These are phyloP conservation scores for Erebia aethiops DNA, from an alignment of 2,888 invertebrate species.

Conservation along the genomic window DNA sequence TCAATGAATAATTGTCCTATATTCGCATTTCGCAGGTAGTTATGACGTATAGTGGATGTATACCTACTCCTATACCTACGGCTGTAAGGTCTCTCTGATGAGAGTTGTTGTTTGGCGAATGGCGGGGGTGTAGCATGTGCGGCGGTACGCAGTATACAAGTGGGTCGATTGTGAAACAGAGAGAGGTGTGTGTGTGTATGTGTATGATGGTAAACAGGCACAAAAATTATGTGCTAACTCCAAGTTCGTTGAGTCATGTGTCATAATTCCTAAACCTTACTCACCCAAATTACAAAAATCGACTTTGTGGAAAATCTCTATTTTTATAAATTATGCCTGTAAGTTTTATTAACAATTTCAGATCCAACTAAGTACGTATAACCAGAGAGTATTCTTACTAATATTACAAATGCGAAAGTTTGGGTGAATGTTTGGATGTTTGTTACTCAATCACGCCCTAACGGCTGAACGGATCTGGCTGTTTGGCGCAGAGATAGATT, in stretches of 20 bases:
- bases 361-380: too few species aligned
- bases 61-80: slow-evolving; percentile 10
- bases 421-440: background rate
- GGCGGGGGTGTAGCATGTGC: slow-evolving; percentile 31
- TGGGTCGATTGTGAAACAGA: slow-evolving; percentile 63
- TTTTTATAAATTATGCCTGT: too few species aligned
- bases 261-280: background rate
- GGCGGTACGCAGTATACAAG: slow-evolving; percentile 47
- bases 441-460: background rate
- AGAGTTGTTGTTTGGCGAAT: slow-evolving; percentile 39
- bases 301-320: too few species aligned
- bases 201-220: slow-evolving; percentile 31
- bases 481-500: too few species aligned
- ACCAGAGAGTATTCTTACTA: too few species aligned
- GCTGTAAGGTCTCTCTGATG: slow-evolving; percentile 24
- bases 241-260: slow-evolving; percentile 1
- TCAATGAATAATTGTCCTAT: slow-evolving; percentile 19
- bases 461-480: background rate
- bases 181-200: slow-evolving; percentile 53
- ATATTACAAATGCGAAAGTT: too few species aligned
- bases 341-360: too few species aligned
- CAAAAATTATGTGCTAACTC: background rate
- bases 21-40: slow-evolving; percentile 29
- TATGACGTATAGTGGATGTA: slow-evolving; percentile 37
- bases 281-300: too few species aligned